Evolutionary conservation across 2,113 vertebrate genomes (phyloP).

Genomic region (Salvator merianae): DNA sequence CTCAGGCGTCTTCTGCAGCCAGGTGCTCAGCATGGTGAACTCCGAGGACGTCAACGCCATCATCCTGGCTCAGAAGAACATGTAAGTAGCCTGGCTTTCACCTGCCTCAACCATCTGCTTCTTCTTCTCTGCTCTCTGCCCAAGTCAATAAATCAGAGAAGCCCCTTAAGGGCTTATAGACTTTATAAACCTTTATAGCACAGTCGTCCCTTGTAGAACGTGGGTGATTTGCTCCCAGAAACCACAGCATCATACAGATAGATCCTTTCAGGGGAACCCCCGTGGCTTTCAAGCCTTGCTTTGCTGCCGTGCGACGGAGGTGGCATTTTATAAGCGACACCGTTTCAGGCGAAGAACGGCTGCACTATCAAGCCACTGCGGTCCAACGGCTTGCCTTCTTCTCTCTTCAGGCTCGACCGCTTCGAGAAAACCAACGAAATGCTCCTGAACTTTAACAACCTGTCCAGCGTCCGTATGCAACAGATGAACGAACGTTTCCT

Average conservation of each 20-base stretch:
- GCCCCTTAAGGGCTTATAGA: no score
- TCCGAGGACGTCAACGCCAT: slow-evolving; percentile 94
- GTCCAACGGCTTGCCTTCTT: not conserved
- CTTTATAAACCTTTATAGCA: no score
- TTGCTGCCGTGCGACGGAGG: no score
- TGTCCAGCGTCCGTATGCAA: slow-evolving; percentile 89
- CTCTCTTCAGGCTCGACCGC: slow-evolving; percentile 85
- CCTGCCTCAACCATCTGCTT: no score
- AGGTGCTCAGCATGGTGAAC: slow-evolving; percentile 97
- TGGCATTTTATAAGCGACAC: no score
- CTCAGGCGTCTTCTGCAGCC: slow-evolving; percentile 89
- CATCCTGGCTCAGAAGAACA: slow-evolving; percentile 96
- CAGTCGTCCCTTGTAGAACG: no score
- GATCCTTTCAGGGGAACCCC: no score
- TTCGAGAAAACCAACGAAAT: slow-evolving; percentile 99
- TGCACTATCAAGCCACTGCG: no score
- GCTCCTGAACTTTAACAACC: slow-evolving; percentile 96
- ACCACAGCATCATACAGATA: no score
- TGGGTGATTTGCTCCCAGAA: no score
- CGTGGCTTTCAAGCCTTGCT: no score
- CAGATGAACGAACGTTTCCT: slow-evolving; percentile 95
- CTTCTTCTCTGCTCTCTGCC: not conserved
- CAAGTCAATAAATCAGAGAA: not conserved
- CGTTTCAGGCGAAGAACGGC: no score
- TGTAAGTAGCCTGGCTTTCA: slow-evolving; percentile 77